Conservation (phyloP, 2,113 vertebrate genomes). For the Probosciger aterrimus region DNA sequence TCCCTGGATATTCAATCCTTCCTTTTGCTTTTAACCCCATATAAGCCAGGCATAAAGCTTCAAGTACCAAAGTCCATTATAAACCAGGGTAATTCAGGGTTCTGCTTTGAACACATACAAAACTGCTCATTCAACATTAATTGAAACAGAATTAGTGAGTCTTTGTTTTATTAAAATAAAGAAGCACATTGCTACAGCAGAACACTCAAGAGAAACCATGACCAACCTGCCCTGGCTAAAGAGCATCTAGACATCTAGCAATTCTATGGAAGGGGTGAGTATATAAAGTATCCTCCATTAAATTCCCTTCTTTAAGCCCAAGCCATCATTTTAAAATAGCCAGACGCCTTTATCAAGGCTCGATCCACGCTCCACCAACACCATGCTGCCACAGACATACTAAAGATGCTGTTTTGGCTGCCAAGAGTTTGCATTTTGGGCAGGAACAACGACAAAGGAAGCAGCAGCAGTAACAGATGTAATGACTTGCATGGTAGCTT, state of each 20-base stretch:
- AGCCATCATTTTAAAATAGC: neutral
- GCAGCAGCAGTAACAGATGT: neutral
- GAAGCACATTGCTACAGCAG: neutral
- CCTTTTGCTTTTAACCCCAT: neutral
- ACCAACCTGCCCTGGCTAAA: neutral
- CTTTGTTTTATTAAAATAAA: neutral
- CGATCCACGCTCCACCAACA: rapidly evolving
- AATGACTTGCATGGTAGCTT: neutral
- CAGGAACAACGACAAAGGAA: neutral
- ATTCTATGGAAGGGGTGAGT: neutral
- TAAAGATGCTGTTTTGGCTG: rapidly evolving
- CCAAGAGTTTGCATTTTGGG: neutral
- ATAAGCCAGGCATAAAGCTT: neutral
- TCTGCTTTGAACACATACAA: neutral
- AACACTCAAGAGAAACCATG: neutral
- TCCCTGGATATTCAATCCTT: neutral
- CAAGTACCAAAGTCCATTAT: neutral
- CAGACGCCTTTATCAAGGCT: neutral
- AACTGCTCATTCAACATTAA: neutral
- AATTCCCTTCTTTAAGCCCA: neutral
- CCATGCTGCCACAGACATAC: neutral
- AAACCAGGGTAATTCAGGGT: neutral
- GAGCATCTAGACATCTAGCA: neutral
- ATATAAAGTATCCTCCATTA: neutral
- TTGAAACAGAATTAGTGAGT: neutral